Evolutionary conservation across 2,797 vertebrate species (phyloP).

Genomic region (Pseudochaenichthys georgianus): DNA sequence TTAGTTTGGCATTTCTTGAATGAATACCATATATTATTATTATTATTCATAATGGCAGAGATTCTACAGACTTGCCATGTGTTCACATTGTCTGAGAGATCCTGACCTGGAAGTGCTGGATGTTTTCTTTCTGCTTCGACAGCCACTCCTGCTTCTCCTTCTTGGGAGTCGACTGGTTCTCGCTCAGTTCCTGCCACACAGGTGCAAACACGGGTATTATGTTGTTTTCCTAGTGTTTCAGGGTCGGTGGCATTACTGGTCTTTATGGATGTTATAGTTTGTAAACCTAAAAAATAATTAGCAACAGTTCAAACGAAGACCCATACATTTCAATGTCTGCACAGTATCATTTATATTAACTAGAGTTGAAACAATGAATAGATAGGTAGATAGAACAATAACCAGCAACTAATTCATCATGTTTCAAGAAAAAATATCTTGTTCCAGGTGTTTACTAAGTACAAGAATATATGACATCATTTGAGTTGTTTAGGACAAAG

Average conservation of each 20-base stretch:
- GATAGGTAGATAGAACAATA: too few species aligned
- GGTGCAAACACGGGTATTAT: slow-evolving; percentile 20
- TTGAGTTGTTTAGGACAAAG: not conserved
- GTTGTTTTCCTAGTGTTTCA: not conserved
- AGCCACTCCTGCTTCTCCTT: slow-evolving; percentile 99
- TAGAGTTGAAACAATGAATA: too few species aligned
- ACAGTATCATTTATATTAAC: too few species aligned
- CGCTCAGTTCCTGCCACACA: slow-evolving; percentile 91
- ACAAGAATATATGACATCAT: not conserved
- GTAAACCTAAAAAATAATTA: not conserved
- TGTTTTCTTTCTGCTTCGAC: slow-evolving; percentile 98
- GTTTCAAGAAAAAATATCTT: not conserved
- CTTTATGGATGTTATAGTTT: not conserved
- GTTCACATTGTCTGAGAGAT: slow-evolving; percentile 36
- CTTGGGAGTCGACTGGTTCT: slow-evolving; percentile 99
- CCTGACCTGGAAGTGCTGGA: slow-evolving; percentile 97
- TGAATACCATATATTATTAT: too few species aligned
- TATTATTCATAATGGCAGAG: not conserved
- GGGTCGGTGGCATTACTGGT: too few species aligned
- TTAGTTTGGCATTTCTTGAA: too few species aligned
- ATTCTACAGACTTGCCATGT: not conserved
- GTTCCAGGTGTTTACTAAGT: not conserved
- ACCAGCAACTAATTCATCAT: too few species aligned
- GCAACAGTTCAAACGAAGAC: not conserved
- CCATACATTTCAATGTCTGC: too few species aligned